Base-by-base conservation (phyloP, 2,888 invertebrate species). In the Mechanitis messenoides region DNA sequence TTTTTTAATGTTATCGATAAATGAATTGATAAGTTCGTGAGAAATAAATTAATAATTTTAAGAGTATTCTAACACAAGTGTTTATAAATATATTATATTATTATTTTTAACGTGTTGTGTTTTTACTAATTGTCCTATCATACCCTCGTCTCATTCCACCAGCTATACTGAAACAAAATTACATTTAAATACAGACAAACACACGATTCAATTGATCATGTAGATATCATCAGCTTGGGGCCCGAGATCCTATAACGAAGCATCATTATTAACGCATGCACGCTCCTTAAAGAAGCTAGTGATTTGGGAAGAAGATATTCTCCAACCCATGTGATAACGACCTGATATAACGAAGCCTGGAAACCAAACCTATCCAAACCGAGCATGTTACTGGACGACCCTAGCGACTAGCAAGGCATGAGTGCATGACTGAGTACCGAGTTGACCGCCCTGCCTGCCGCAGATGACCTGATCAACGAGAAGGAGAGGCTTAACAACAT, bases 401-500 rank as follows among this genome's bases (percentile, higher is more conserved):
- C 59, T 47, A 6, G 6, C 28, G 9, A 53, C 61, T 53, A 66
- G 63, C 20, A 20, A 69, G 66, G 72, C 71, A 73, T 69, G 74
- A 63, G 61, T 59, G 62, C 63, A 38, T 54, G 53, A 62, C 61
- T 50, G 59, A 58, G 64, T 65, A 63, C 66, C 64, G 65, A 64
- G 60, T 69, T 68, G 66, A 72, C 65, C 68, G 64, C 70, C 68
- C 67, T 68, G 76, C 76, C 79, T 84, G 80, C 76, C 91, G 78
- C 93, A 95, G 96, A 96, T 93, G 95, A 96, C 83, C 92, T 95
- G 91, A 95, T 96, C 91, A 91, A 90, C 81, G 95, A 95, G 89
- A 97, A 95, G 92, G 97, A 97, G 92, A 94, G 94, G 89, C 97
- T 94, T 93, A 97, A 96, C 91, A 93, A 94, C 85, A 95, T 98